Evolutionary conservation across 92 coral and sea anemone species (phyloP).

Genomic region (Bergia sp.): DNA sequence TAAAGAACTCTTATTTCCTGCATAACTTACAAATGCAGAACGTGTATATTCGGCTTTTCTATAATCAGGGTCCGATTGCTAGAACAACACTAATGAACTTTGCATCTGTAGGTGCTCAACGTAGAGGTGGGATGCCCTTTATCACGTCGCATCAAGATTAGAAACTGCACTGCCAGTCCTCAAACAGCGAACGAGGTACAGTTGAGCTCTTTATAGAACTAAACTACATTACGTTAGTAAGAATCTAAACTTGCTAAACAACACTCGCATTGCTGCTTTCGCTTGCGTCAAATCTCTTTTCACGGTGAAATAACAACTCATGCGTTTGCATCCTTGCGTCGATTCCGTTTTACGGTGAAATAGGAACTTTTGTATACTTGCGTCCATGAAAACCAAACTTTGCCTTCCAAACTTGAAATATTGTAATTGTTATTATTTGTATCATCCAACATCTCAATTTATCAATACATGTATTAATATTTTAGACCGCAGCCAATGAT

Average conservation of each 20-base stretch:
- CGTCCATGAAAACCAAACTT: background rate
- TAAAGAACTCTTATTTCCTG: background rate
- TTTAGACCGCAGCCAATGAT: background rate
- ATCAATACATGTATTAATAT: background rate
- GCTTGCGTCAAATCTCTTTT: no score
- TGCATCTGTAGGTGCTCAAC: constrained; percentile 53
- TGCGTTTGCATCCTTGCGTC: background rate
- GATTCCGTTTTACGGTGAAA: background rate
- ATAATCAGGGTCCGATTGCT: background rate
- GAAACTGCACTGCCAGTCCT: constrained; percentile 65
- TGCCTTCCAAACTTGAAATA: background rate
- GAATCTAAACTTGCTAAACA: background rate
- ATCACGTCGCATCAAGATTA: constrained; percentile 63
- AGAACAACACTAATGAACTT: background rate
- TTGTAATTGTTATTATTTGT: background rate
- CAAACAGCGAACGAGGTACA: constrained; percentile 19
- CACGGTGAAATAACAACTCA: background rate
- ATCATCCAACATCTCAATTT: background rate
- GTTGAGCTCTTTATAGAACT: background rate
- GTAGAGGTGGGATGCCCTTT: constrained; percentile 77
- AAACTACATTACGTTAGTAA: no score
- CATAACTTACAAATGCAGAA: background rate
- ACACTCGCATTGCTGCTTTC: no score
- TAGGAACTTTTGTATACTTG: background rate
- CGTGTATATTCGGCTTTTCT: background rate